Base-by-base conservation (phyloP, 1,140 invertebrate species). In the Drosophila rhopaloa region DNA sequence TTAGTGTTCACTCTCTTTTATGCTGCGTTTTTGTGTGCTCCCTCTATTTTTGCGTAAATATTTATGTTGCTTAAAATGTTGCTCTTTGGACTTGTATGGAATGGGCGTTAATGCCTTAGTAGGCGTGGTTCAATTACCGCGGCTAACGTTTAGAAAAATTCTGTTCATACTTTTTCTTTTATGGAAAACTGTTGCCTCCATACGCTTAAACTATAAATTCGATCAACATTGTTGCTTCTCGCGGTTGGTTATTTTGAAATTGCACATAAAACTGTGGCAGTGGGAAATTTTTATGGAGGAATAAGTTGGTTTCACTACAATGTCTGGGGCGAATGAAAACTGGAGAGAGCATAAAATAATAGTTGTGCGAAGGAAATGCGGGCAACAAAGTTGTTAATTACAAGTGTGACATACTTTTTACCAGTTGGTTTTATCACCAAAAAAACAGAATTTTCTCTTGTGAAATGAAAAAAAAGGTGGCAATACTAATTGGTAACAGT, bases 21-120 rank as follows among this genome's bases (percentile, higher is more conserved):
- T 71, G 27, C 14, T 46, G 19, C 50, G 46, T 37, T 65, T 66
- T 38, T 27, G 16, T 24, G 32, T 11, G 5, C 50, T 51, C 16
- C 19, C 11, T 32, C 16, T 46, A 14, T 29, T 56, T 43, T 40
- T 71, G 68, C 65, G 68, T 71, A 58, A 71, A 71, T 71, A 71
- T 71, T 72, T 72, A 58, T 37, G 55, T 71, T 57, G 65, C 66
- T 71, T 71, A 71, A 71, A 71, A 71, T 71, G 51, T 71, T 71
- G 68, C 53, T 47, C 67, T 71, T 71, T 58, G n/a, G 38, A 19
- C 19, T 56, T 27, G 9, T 10, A 37, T 47, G 16, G 50, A 9
- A 1, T 0, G 51, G 44, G 43, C 19, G 43, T 40, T 71, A 56
- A 70, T 71, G 63, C 16, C 19, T 19, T n/a, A 3, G 65, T 53